These are phyloP conservation scores for Mythimna impura DNA, from an alignment of 2,888 invertebrate genomes.

Conservation along the genomic window DNA sequence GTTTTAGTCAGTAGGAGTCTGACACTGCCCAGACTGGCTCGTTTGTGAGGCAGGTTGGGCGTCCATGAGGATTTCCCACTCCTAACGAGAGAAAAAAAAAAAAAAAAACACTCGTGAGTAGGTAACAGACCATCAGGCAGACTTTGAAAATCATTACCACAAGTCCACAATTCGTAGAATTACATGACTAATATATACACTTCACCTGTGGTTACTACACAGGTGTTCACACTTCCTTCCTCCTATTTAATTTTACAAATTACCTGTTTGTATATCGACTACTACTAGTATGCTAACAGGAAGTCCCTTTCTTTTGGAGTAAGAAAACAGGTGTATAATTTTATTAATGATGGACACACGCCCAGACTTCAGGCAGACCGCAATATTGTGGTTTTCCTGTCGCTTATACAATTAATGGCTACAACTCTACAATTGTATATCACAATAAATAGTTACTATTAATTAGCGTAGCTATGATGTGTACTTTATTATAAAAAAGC, in stretches of 20 bases:
- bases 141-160: too few species aligned
- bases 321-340: conserved; percentile 5
- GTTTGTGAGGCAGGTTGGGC: too few species aligned
- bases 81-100: too few species aligned
- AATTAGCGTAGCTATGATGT: conserved; percentile 20
- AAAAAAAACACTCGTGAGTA: too few species aligned
- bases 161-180: conserved; percentile 4
- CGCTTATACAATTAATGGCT: conserved; percentile 9
- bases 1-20: too few species aligned
- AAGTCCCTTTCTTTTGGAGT: conserved; percentile 9
- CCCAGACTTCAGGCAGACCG: conserved; percentile 19
- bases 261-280: not conserved
- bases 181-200: not conserved
- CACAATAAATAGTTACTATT: conserved; percentile 10
- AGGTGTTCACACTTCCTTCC: conserved; percentile 16
- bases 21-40: too few species aligned
- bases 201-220: not conserved
- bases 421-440: not conserved
- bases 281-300: conserved; percentile 8
- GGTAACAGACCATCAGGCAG: too few species aligned
- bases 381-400: conserved; percentile 42
- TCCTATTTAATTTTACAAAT: conserved; percentile 7
- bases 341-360: too few species aligned
- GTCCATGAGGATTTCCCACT: too few species aligned
- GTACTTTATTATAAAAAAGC: conserved; percentile 1